Base-by-base conservation (phyloP, 2,797 vertebrate genomes). In the Neopelma chrysocephalum region DNA sequence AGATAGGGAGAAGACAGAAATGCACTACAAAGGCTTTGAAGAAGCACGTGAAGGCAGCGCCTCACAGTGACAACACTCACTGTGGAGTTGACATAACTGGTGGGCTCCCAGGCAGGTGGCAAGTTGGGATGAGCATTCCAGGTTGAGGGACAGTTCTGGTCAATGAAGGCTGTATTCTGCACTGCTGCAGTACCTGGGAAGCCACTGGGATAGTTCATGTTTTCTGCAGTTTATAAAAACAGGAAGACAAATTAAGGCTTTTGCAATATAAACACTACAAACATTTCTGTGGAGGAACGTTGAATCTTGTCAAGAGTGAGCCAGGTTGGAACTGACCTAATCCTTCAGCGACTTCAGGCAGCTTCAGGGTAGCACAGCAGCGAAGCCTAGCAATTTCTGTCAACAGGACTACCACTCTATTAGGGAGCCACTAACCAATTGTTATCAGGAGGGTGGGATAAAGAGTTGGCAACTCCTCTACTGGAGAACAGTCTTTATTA, bases 41-140 rank as follows among this genome's bases (percentile, higher is more conserved):
- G 60, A 42, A 68, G 38, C 31, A 58, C 0, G 1, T 0, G 1
- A 76, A 70, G 47, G 45, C 40, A 95, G 69, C 0, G 1, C 17
- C 54, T 78, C 8, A 3, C 54, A 34, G 10, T 23, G 78, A 43
- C 62, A 40, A 77, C 71, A 98, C 98, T 98, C 91, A 98, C 98
- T 78, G 97, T 96, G 95, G 97, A 97, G 95, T 23, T 98, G 95
- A 99, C 97, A 6, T 99, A 99, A 89, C 97, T 97, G n/a, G 98
- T 96, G 1, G 98, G 98, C 85, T 99, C 99, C 99, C 99, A 99
- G 91, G 98, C 79, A 23, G 98, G 90, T 9, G 98, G 96, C 84
- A 98, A 54, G 78, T 60, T 97, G 82, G 96, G 89, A 11, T 97
- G 91, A 3, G 94, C 66, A 10, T 79, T 98, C 98, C 98, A 98